phyloP scores from a whole-genome alignment of 1,140 invertebrate species.

The Chionoecetes opilio region DNA sequence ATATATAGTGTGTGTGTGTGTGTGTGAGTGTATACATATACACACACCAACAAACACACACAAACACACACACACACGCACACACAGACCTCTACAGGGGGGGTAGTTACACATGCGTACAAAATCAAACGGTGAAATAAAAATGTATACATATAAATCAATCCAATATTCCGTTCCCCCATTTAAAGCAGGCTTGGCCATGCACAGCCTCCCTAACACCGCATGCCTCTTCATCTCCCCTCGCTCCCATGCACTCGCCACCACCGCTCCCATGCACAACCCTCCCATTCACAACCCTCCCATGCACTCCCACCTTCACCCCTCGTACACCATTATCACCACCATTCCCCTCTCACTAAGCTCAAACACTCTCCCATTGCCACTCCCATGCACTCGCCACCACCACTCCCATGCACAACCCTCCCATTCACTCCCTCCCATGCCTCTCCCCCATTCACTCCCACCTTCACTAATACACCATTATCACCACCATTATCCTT shows the following conservation, averaged over 20 bases:
- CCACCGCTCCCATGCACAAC: not conserved
- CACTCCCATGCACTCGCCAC: not conserved
- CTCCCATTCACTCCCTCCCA: not conserved
- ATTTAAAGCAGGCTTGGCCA: conserved; percentile 64
- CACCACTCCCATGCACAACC: not conserved
- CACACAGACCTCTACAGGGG: too few species aligned
- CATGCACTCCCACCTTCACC: not conserved
- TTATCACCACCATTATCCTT: too few species aligned
- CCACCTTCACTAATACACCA: not conserved
- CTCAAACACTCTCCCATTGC: not conserved
- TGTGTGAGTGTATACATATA: too few species aligned
- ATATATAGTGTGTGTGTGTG: too few species aligned
- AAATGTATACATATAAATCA: conserved; percentile 62
- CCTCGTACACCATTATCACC: not conserved
- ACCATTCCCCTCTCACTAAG: not conserved
- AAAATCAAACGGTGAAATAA: conserved; percentile 28
- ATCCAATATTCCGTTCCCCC: conserved; percentile 61
- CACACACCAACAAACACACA: too few species aligned
- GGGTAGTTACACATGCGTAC: too few species aligned
- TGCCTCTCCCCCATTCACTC: not conserved
- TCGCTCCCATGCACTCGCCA: not conserved
- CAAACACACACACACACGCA: too few species aligned
- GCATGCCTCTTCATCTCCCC: not conserved
- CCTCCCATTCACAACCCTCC: not conserved
- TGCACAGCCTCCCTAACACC: conserved; percentile 52